Evolutionary conservation across 2,888 invertebrate species (phyloP), one percentile per base, ranked within the genome.

Genomic region (Laspeyria flexula): DNA sequence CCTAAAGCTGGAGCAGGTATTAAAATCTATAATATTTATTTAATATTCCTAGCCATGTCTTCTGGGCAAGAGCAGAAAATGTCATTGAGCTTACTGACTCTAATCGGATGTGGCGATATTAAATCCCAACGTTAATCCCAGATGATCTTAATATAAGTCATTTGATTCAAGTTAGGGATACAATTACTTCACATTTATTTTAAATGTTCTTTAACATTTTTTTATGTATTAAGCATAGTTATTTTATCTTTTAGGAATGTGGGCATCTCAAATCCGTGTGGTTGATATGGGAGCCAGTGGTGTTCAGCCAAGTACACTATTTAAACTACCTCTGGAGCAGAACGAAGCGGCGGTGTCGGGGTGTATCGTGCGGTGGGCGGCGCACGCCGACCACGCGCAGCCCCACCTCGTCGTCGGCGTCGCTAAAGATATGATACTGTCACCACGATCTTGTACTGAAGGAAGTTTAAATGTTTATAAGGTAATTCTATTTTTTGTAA

Each of bases 311-410:
- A 94, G 94, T 49, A 97, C 98, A 0, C 93, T 96, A 56, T 95
- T 96, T 77, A 93, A 95, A 53, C 93, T 98, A 57, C 94, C 97
- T 34, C 92, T 99, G 31, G 97, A 97, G 60, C 99, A 99, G 87
- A 99, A 99, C 86, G 98, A 99, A 83, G 98, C 99, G 0, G 99
- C 99, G 0, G 95, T 98, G 85, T 96, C 98, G 81, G 92, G 97
- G 79, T 95, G 97, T 31, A 88, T 99, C 46, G 94, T 97, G 27
- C 96, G 96, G 73, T 99, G 98, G 92, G 93, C 92, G 0, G 87
- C 92, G 13, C 93, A 93, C 18, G 88, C 85, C 0, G 94, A 93
- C 3, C 81, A 85, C 47, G 83, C 81, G 0, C 64, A 71, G 0
- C 75, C 88, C 37, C 94, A 95, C 69, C 83, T 96, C n/a, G 94